A percentile compares a stretch with the other conserved stretches of the same genome.
phyloP scores from a whole-genome alignment of 2,797 vertebrate genomes.

The Saxicola maurus region DNA sequence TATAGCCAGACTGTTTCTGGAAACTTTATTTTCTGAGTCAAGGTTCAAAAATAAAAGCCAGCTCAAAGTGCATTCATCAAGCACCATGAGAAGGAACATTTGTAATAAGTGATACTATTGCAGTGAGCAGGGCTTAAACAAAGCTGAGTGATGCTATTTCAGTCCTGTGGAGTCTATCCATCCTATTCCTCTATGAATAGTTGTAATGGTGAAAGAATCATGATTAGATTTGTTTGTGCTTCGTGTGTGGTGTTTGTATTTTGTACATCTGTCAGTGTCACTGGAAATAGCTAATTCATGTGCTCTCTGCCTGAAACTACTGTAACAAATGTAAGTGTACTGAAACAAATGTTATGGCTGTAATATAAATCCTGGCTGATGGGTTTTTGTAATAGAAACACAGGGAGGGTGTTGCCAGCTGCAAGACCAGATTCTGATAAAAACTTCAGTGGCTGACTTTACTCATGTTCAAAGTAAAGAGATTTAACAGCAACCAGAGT shows the following conservation, averaged over 20 bases:
- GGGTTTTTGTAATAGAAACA: not conserved
- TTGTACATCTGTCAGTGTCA: not conserved
- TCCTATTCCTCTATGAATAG: not conserved
- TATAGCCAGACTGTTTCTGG: not conserved
- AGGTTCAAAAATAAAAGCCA: not conserved
- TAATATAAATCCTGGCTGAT: not conserved
- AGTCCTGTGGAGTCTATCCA: not conserved
- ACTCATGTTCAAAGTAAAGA: not conserved
- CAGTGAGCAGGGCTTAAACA: not conserved
- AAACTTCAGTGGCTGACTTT: not conserved
- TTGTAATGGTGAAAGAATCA: not conserved
- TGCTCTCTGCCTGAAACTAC: not conserved
- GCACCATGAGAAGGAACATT: not conserved
- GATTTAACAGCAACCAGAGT: not conserved
- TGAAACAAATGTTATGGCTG: not conserved
- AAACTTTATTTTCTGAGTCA: not conserved
- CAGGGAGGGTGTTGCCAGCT: not conserved
- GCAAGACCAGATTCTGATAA: not conserved
- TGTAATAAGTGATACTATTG: not conserved
- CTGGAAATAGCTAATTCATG: conserved; percentile 8
- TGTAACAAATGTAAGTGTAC: not conserved
- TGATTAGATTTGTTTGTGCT: not conserved
- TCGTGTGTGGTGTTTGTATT: not conserved
- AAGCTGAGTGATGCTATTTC: not conserved
- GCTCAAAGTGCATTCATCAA: not conserved